phyloP scores from a whole-genome alignment of 1,140 invertebrate genomes.

The Philopotamus ludificatus region DNA sequence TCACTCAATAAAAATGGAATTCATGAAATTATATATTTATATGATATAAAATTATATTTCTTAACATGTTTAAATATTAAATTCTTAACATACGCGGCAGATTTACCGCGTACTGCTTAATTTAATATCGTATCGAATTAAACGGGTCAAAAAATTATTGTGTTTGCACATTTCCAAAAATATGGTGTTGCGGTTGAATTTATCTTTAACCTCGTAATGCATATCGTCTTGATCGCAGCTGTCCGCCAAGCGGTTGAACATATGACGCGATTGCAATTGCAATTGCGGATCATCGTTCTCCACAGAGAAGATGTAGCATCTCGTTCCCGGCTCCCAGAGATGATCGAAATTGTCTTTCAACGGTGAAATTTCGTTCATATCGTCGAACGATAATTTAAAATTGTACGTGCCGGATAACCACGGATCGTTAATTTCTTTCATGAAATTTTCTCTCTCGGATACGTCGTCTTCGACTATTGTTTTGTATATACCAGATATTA shows the following conservation, averaged over 20 bases:
- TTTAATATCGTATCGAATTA: conserved; percentile 33
- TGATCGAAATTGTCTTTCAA: conserved; percentile 32
- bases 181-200: conserved; percentile 19
- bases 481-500: conserved; percentile 35
- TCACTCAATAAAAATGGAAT: too few relatives aligned
- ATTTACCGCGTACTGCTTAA: conserved; percentile 10
- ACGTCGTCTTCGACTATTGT: neutral
- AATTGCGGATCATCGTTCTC: conserved; percentile 19
- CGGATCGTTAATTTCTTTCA: neutral
- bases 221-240: conserved; percentile 32
- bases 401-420: conserved; percentile 1
- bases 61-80: too few relatives aligned
- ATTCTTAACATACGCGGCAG: neutral
- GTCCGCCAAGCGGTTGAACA: conserved; percentile 33
- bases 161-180: conserved; percentile 17
- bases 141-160: conserved; percentile 32
- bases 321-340: conserved; percentile 3
- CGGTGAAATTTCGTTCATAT: conserved; percentile 8
- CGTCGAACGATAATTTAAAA: neutral
- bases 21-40: too few relatives aligned
- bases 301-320: conserved; percentile 31
- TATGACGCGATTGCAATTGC: conserved; percentile 28
- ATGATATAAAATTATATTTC: too few relatives aligned
- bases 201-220: conserved; percentile 35
- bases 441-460: neutral